These are phyloP conservation scores for Eupithecia pulchellata DNA, from an alignment of 2,888 invertebrate genomes.

Conservation along the genomic window DNA sequence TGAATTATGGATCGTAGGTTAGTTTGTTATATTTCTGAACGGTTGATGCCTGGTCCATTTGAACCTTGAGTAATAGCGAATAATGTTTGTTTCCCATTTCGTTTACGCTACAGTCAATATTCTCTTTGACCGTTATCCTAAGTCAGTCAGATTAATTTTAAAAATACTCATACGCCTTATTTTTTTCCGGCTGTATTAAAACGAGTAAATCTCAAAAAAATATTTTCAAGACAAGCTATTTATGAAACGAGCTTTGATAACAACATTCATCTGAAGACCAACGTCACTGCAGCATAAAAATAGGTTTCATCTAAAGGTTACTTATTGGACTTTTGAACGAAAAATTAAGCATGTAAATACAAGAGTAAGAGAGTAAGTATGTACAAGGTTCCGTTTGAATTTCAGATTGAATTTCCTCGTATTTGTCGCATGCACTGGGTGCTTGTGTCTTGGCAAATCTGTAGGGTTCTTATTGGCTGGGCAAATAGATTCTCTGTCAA, in stretches of 20 bases:
- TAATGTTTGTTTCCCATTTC: background rate
- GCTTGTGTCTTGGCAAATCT: constrained; percentile 6
- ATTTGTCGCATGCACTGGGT: constrained; percentile 2
- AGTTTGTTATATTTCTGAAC: too few species aligned
- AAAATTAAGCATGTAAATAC: background rate
- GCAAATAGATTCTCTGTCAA: constrained; percentile 9
- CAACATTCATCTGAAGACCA: background rate
- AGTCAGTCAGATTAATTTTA: too few species aligned
- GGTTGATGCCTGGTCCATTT: too few species aligned
- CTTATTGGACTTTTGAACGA: background rate
- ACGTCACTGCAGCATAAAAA: background rate
- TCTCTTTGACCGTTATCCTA: too few species aligned
- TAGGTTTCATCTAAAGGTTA: background rate
- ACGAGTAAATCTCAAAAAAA: too few species aligned
- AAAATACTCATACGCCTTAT: too few species aligned
- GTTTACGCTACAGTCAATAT: too few species aligned
- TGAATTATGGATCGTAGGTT: too few species aligned
- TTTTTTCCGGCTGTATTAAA: too few species aligned
- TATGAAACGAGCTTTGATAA: background rate
- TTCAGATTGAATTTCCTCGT: background rate
- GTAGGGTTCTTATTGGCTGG: constrained; percentile 12
- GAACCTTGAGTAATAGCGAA: background rate
- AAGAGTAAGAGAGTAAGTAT: too few species aligned
- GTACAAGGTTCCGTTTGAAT: background rate
- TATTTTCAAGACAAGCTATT: background rate